Base-by-base conservation (phyloP, 1,140 invertebrate genomes). In the Tribolium madens region DNA sequence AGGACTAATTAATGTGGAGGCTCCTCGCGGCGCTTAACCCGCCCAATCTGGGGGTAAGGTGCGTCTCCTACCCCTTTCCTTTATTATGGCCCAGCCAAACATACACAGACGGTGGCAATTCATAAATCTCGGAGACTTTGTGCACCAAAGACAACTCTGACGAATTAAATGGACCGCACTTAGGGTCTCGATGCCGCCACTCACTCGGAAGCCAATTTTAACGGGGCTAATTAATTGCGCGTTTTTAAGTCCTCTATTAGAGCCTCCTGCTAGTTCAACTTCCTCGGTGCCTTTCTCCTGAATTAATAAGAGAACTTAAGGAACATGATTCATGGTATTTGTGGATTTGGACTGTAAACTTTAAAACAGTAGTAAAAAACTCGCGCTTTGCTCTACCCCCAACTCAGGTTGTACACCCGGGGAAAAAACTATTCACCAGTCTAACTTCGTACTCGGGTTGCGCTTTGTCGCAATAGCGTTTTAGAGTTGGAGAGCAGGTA, bases 1-100 rank as follows among this genome's bases (percentile, higher is more conserved):
- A 83, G 83, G 79, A 80, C 82, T 85, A 85, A 85, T 85, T 85
- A 85, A 84, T 82, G 82, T 83, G 75, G 78, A 80, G 78, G 77
- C 79, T 81, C 80, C 76, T 78, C 76, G 75, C 75, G 77, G 73
- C 77, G 75, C 76, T 81, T 79, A 79, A 81, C 81, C 78, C 76
- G 33, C 68, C 47, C 47, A 71, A 50, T 50, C 68, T 50, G 17
- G 47, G 68, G 68, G 68, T 21, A 18, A 70, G 46, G 52, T 72
- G 36, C 76, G 53, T 33, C 69, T 48, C 42, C 69, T 68, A 73
- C 68, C 76, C 57, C 68, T 36, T 71, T 64, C 53, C 31, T 77
- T 73, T 64, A 64, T 77, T 52, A 73, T 13, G 53, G 60, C 47
- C 76, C 42, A 13, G 42, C 53, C 70, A 47, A 73, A 72, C 33